Evolutionary conservation across 2,113 vertebrate species (phyloP).

Genomic region (Clarias magur): DNA sequence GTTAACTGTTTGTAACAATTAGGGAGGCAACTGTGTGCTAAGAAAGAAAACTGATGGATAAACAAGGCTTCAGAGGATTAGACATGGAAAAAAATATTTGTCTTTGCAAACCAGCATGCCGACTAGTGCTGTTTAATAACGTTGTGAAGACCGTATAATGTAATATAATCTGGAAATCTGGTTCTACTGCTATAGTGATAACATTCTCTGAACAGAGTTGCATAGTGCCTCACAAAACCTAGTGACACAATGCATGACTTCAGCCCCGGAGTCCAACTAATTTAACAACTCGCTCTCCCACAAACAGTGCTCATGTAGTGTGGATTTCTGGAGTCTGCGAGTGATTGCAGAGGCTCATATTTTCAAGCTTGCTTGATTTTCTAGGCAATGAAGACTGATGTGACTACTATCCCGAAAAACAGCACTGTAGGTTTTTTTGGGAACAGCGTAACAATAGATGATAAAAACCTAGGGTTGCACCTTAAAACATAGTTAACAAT

Average conservation of each 20-base stretch:
- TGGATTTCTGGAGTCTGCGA: neutral
- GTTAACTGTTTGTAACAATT: constrained; percentile 19
- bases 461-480: neutral
- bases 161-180: neutral
- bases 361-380: neutral
- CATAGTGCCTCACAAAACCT: neutral
- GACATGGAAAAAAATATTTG: neutral
- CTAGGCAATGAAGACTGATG: neutral
- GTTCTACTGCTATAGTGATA: neutral
- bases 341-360: neutral
- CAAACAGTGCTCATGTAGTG: neutral
- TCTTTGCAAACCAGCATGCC: neutral
- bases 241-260: neutral
- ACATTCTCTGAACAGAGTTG: neutral
- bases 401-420: neutral
- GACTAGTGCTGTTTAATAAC: neutral
- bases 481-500: no score
- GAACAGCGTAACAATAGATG: neutral
- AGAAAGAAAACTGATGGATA: constrained; percentile 3
- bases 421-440: neutral
- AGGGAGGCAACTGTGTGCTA: neutral
- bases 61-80: neutral
- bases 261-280: neutral
- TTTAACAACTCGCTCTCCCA: neutral
- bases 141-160: neutral